Evolutionary conservation across 2,888 invertebrate genomes (phyloP).

Genomic region (Trissoscelio sp.): DNA sequence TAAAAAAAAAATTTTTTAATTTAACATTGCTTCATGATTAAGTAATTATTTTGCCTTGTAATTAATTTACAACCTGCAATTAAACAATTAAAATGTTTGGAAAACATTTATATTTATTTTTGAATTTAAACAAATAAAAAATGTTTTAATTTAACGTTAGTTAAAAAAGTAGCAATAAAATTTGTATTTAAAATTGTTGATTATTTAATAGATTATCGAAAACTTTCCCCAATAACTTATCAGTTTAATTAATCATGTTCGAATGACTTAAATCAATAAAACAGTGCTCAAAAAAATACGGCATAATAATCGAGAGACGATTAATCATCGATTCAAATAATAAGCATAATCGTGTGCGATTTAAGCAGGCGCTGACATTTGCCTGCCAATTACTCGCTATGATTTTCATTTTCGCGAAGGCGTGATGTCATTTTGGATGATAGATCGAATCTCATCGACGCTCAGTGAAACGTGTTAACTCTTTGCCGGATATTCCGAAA

Average conservation of each 20-base stretch:
- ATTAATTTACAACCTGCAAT: too few species aligned
- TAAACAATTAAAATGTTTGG: too few species aligned
- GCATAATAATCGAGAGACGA: background rate
- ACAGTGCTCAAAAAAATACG: background rate
- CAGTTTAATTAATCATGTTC: background rate
- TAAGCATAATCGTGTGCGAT: background rate
- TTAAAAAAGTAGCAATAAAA: too few species aligned
- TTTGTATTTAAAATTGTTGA: too few species aligned
- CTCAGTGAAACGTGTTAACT: slow-evolving; percentile 42
- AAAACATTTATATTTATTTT: too few species aligned
- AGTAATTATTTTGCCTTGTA: too few species aligned
- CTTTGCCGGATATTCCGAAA: slow-evolving; percentile 32
- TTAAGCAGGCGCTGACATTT: background rate
- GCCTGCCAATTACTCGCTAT: slow-evolving; percentile 13
- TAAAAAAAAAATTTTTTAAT: too few species aligned
- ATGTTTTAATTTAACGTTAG: too few species aligned
- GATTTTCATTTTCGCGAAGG: slow-evolving; percentile 42
- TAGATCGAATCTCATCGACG: slow-evolving; percentile 35
- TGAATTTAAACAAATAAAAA: too few species aligned
- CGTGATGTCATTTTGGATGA: slow-evolving; percentile 34
- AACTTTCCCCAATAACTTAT: background rate
- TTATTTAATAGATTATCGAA: too few species aligned
- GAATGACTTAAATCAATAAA: background rate
- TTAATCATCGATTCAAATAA: background rate
- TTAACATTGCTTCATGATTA: too few species aligned